Base-by-base conservation (phyloP, 2,888 invertebrate genomes). In the Galerucella nymphaeae region DNA sequence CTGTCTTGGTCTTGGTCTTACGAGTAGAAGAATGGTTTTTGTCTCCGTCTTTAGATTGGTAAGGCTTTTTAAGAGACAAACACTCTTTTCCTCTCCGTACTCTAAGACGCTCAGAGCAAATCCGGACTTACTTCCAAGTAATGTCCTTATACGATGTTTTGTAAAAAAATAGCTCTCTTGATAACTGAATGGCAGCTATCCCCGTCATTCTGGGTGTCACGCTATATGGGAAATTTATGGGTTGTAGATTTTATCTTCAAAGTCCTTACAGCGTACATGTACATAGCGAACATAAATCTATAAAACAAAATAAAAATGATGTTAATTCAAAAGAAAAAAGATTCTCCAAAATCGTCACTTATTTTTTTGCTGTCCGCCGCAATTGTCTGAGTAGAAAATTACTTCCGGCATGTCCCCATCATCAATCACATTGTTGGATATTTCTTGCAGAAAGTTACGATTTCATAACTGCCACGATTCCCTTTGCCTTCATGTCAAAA, bases 201-300 rank as follows among this genome's bases (percentile, higher is more conserved):
- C 10, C 79, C 80, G 57, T 81, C 79, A 71, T 80, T 81, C 70
- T 80, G 79, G 3, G 76, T 79, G 64, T 80, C 79, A 4, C 79
- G 78, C 11, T 64, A 66, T 18, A 79, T 78, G 57, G 80, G 72
- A 68, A 71, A 81, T 64, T 80, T 79, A 67, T 79, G 79, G 6
- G 78, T 79, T 20, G 80, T 79, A 23, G 71, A 72, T 66, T 70
- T 64, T 50, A 78, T 75, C 41, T 78, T 70, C 16, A 75, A 66
- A 18, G 72, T 67, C 16, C 61, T 48, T n/a, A 78, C 70, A 18
- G 76, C 78, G 55, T 77, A 79, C 38, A 77, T 20, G 65, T 74
- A 77, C 55, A 78, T 48, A 48, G 75, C 59, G 50, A 80, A 53
- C 16, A 81, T 76, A 65, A 75, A 80, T 69, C 23, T 30, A 30